Evolutionary conservation across 2,888 invertebrate species (phyloP).

Genomic region (Aromia moschata): DNA sequence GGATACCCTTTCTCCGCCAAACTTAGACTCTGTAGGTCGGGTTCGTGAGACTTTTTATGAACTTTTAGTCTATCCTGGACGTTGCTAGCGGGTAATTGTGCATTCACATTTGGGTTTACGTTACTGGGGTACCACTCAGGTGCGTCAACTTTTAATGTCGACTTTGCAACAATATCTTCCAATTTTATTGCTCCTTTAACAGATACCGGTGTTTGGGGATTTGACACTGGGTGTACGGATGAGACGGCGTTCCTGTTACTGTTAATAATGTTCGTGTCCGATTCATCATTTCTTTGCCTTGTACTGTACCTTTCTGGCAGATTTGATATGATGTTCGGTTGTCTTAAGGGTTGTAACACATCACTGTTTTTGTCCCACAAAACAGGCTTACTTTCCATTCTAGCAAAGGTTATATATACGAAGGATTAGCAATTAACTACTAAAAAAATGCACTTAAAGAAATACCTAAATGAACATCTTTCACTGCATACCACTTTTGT

Average conservation of each 20-base stretch:
- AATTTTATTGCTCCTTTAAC: constrained; percentile 21
- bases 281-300: constrained; percentile 15
- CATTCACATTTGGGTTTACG: constrained; percentile 48
- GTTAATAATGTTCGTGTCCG: constrained; percentile 7
- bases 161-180: constrained; percentile 42
- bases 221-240: neutral
- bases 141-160: constrained; percentile 67
- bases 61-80: constrained; percentile 50
- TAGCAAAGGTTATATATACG: neutral
- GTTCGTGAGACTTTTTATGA: constrained; percentile 33
- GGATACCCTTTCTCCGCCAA: neutral
- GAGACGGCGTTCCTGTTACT: neutral
- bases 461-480: too few species aligned
- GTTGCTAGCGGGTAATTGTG: constrained; percentile 28
- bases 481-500: too few species aligned
- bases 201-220: neutral
- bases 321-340: constrained; percentile 25
- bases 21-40: neutral
- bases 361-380: constrained; percentile 31
- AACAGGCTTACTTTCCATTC: constrained; percentile 33
- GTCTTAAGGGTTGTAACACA: constrained; percentile 24
- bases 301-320: neutral
- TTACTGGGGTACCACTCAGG: constrained; percentile 71
- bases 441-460: too few species aligned
- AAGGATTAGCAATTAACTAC: too few species aligned